Percentiles rank a stretch among this genome's conserved stretches.
phyloP scores from a whole-genome alignment of 2,113 vertebrate genomes.

The Saccopteryx leptura region DNA sequence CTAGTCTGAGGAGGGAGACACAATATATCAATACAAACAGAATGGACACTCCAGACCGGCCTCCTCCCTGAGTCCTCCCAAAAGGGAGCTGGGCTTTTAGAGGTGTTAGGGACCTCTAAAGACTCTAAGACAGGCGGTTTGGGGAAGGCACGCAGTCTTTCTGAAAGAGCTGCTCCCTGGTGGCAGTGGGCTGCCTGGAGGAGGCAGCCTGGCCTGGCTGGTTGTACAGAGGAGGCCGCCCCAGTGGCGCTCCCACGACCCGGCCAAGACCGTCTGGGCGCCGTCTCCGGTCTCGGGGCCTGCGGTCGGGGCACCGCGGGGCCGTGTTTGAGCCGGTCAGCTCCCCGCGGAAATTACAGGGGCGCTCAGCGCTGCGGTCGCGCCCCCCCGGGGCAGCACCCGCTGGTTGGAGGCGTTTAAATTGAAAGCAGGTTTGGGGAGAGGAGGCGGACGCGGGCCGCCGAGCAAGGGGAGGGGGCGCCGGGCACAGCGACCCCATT shows the following conservation, averaged over 20 bases:
- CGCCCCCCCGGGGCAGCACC: slow-evolving; percentile 83
- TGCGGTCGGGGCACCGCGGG: slow-evolving; percentile 84
- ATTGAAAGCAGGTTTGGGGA: slow-evolving; percentile 86
- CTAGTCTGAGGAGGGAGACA: background rate
- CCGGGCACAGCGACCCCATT: slow-evolving; percentile 81
- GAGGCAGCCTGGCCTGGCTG: background rate
- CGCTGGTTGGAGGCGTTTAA: slow-evolving; percentile 85
- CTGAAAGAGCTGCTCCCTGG: background rate
- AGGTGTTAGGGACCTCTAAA: background rate
- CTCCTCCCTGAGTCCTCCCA: background rate
- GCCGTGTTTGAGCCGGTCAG: slow-evolving; percentile 85
- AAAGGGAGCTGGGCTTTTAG: background rate
- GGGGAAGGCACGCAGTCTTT: background rate
- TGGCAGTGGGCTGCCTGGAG: slow-evolving; percentile 70
- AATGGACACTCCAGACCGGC: background rate
- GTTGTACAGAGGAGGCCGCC: slow-evolving; percentile 46
- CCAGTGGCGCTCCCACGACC: slow-evolving; percentile 80
- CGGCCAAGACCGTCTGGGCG: slow-evolving; percentile 81
- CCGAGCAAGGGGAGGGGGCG: slow-evolving; percentile 68
- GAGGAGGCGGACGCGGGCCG: slow-evolving; percentile 64
- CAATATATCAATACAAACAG: background rate
- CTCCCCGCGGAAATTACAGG: slow-evolving; percentile 86
- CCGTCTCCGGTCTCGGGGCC: slow-evolving; percentile 83
- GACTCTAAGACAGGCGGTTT: background rate
- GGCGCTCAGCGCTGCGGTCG: slow-evolving; percentile 83